Percentiles rank a stretch among this genome's conserved stretches.
Conservation (phyloP, 2,797 vertebrate genomes). For the Notamacropus eugenii region DNA sequence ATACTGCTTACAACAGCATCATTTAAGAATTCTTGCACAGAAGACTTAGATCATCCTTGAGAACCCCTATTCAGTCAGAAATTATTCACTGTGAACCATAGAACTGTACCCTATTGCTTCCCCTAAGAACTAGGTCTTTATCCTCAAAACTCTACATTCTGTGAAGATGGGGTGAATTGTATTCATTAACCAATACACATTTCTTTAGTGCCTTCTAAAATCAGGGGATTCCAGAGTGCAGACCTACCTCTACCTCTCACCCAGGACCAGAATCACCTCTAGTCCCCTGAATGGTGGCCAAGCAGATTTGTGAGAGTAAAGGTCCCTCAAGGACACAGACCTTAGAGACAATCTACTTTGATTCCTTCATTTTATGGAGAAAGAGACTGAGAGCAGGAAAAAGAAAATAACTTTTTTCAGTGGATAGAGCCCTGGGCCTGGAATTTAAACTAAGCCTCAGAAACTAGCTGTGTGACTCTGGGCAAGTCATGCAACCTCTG, state of each 20-base stretch:
- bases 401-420: no score
- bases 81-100: neutral
- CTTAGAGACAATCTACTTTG: no score
- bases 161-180: neutral
- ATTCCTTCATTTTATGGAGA: no score
- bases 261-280: neutral
- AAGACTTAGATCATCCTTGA: neutral
- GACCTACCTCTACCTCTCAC: neutral
- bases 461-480: constrained; percentile 5
- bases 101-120: neutral
- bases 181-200: neutral
- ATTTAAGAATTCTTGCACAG: neutral
- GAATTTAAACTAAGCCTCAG: no score
- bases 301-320: no score
- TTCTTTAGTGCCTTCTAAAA: neutral
- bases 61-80: neutral
- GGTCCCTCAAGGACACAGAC: no score
- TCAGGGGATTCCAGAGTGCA: neutral
- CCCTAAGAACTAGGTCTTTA: neutral
- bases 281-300: no score
- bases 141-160: neutral
- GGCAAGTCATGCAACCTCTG: neutral
- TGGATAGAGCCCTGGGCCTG: no score
- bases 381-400: no score
- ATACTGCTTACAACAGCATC: neutral